phyloP scores from a whole-genome alignment of 1,140 invertebrate genomes.

The Papilio machaon region DNA sequence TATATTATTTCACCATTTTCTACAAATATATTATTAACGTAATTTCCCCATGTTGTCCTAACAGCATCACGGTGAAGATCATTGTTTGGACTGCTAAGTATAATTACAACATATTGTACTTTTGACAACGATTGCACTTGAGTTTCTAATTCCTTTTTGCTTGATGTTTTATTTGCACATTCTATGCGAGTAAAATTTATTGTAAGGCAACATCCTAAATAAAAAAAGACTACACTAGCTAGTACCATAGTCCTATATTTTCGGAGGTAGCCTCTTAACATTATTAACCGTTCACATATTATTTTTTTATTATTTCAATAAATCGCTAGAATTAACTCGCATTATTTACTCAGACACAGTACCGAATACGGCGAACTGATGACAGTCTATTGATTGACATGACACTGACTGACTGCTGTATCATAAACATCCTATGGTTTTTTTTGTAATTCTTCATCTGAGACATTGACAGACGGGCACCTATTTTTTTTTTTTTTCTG shows the following conservation, averaged over 20 bases:
- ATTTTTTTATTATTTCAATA: conserved; percentile 11
- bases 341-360: background rate
- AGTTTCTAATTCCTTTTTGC: conserved; percentile 40
- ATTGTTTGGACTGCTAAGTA: conserved; percentile 68
- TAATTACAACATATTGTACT: conserved; percentile 66
- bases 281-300: conserved; percentile 53
- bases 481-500: too few species aligned
- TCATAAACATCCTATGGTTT: too few species aligned
- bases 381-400: too few species aligned
- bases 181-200: conserved; percentile 66
- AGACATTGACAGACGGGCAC: too few species aligned
- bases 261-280: conserved; percentile 45
- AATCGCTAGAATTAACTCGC: background rate
- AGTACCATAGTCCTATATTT: conserved; percentile 70
- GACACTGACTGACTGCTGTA: too few species aligned
- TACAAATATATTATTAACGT: conserved; percentile 65
- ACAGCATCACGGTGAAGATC: conserved; percentile 67
- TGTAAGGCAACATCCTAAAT: conserved; percentile 67
- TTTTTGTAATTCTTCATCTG: too few species aligned
- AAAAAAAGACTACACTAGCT: conserved; percentile 68
- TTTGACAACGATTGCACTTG: conserved; percentile 41
- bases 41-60: conserved; percentile 69
- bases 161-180: conserved; percentile 52
- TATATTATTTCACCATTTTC: conserved; percentile 71
- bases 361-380: background rate